Conservation (phyloP, 2,797 vertebrate genomes). For the Hydrocynus forskahlii region DNA sequence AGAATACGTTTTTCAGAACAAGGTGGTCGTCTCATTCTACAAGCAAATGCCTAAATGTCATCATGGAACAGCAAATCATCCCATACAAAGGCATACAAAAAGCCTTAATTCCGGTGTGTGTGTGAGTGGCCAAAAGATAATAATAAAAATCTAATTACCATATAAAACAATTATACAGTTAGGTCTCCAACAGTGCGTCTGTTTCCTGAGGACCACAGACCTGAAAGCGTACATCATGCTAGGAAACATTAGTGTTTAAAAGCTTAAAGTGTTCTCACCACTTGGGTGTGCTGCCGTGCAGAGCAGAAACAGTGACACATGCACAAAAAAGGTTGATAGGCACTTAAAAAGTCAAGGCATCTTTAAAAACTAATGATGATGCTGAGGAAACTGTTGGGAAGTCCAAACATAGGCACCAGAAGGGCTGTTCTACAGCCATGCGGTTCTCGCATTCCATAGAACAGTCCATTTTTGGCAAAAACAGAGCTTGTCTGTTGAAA, state of each 20-base stretch:
- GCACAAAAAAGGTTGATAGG: constrained; percentile 9
- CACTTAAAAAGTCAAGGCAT: not conserved
- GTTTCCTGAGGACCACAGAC: constrained; percentile 14
- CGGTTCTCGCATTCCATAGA: constrained; percentile 25
- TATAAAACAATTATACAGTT: constrained; percentile 43
- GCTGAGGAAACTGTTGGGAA: not conserved
- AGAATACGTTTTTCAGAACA: constrained; percentile 5
- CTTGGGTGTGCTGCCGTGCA: constrained; percentile 44
- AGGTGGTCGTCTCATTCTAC: not conserved
- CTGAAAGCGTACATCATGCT: constrained; percentile 20
- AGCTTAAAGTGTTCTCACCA: constrained; percentile 26
- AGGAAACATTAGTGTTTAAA: constrained; percentile 24
- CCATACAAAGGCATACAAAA: not conserved
- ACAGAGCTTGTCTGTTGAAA: not conserved
- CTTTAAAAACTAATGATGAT: constrained; percentile 17
- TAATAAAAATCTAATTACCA: not conserved
- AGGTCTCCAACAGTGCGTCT: constrained; percentile 47
- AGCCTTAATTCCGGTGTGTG: constrained; percentile 3
- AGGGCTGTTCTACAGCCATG: constrained; percentile 13
- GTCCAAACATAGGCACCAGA: constrained; percentile 30
- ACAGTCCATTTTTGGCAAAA: constrained; percentile 39
- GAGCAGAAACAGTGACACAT: constrained; percentile 37
- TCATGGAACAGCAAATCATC: not conserved
- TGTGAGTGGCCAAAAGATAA: too few relatives aligned
- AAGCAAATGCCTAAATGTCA: not conserved